A percentile compares a stretch with the other conserved stretches of the same genome.
Conservation (phyloP, 2,113 vertebrate species). For the Circaetus cinerascens region DNA sequence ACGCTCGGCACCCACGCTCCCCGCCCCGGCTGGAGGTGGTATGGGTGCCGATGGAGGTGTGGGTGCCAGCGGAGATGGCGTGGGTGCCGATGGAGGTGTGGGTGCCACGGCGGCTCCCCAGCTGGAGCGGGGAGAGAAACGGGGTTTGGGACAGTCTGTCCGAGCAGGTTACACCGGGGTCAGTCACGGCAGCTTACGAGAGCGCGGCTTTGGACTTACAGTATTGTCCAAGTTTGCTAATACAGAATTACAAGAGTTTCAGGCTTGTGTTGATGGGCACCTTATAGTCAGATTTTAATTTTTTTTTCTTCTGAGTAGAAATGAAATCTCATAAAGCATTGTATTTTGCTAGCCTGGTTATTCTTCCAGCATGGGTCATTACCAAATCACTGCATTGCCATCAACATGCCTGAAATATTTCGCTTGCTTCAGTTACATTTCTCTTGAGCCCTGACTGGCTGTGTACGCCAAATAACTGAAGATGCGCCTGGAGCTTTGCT, state of each 20-base stretch:
- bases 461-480: neutral
- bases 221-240: neutral
- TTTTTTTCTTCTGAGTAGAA: neutral
- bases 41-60: neutral
- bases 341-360: neutral
- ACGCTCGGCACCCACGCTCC: neutral
- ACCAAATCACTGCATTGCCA: neutral
- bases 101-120: neutral
- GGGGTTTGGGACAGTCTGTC: neutral
- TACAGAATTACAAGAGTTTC: neutral
- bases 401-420: conserved; percentile 12
- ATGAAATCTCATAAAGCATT: neutral
- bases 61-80: neutral
- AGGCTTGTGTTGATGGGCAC: neutral
- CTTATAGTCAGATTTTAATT: neutral
- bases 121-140: fast-evolving
- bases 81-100: no score
- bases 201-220: neutral
- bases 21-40: neutral
- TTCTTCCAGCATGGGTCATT: neutral
- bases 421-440: conserved; percentile 1
- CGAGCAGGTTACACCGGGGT: neutral
- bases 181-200: neutral
- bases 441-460: neutral
- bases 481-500: neutral